These are phyloP conservation scores for Diplolepis rosae DNA, from an alignment of 2,888 invertebrate species.

Conservation along the genomic window DNA sequence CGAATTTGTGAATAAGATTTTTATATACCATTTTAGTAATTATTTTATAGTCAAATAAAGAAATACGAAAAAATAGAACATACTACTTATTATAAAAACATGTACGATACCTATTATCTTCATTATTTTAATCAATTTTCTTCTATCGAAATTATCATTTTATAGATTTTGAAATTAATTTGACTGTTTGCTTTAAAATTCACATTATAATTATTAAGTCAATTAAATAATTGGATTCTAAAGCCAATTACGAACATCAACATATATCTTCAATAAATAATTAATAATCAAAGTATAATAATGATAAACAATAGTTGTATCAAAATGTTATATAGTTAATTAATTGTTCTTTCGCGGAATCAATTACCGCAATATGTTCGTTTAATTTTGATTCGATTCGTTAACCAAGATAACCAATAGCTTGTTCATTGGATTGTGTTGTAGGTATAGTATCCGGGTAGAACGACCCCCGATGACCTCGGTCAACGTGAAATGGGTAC, in stretches of 20 bases:
- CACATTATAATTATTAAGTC: no score
- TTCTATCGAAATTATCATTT: no score
- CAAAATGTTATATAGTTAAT: no score
- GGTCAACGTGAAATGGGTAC: not conserved
- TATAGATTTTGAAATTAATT: no score
- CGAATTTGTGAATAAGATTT: conserved; percentile 37
- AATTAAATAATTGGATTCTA: no score
- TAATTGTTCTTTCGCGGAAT: not conserved
- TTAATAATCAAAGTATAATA: no score
- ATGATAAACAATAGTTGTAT: no score
- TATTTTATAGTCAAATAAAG: conserved; percentile 41
- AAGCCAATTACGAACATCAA: no score
- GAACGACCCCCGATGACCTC: conserved; percentile 8
- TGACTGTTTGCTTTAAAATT: no score
- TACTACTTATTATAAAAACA: not conserved
- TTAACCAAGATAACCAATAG: not conserved
- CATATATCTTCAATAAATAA: no score
- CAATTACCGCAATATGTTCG: not conserved
- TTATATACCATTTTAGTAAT: conserved; percentile 47
- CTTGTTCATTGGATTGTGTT: not conserved
- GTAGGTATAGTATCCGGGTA: not conserved
- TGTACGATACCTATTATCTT: no score
- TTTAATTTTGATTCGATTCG: not conserved
- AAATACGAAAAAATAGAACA: not conserved
- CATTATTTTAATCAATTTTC: no score